phyloP scores from a whole-genome alignment of 1,140 invertebrate species.

The Neodiprion fabricii region DNA sequence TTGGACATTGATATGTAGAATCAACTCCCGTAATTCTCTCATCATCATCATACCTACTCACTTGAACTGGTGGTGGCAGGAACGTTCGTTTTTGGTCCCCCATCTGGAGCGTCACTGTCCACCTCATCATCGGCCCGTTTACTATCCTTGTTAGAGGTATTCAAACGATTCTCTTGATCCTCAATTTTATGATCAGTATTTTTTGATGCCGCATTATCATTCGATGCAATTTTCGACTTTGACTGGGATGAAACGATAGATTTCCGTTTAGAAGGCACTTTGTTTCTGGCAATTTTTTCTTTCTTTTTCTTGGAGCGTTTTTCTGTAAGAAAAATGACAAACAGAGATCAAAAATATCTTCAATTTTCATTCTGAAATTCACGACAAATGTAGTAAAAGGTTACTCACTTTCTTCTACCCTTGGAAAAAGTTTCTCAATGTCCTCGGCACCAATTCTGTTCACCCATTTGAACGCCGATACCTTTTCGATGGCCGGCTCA shows the following conservation, averaged over 20 bases:
- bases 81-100: neutral
- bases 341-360: neutral
- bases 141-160: conserved; percentile 22
- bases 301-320: conserved; percentile 41
- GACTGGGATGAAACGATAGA: conserved; percentile 21
- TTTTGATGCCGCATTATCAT: conserved; percentile 33
- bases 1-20: no score
- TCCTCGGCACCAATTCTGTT: conserved; percentile 59
- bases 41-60: neutral
- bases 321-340: conserved; percentile 27
- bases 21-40: no score
- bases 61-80: neutral
- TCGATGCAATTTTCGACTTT: conserved; percentile 36
- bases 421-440: conserved; percentile 45
- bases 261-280: conserved; percentile 49
- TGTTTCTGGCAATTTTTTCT: conserved; percentile 35
- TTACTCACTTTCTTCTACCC: conserved; percentile 42
- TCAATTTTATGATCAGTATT: conserved; percentile 42
- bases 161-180: conserved; percentile 57
- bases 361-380: no score
- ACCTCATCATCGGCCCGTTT: conserved; percentile 11
- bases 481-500: conserved; percentile 59
- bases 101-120: neutral
- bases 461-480: conserved; percentile 59
- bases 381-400: neutral